Evolutionary conservation across 2,888 invertebrate species (phyloP), one percentile per base, ranked within the genome.

Genomic region (Stomorhina lunata): DNA sequence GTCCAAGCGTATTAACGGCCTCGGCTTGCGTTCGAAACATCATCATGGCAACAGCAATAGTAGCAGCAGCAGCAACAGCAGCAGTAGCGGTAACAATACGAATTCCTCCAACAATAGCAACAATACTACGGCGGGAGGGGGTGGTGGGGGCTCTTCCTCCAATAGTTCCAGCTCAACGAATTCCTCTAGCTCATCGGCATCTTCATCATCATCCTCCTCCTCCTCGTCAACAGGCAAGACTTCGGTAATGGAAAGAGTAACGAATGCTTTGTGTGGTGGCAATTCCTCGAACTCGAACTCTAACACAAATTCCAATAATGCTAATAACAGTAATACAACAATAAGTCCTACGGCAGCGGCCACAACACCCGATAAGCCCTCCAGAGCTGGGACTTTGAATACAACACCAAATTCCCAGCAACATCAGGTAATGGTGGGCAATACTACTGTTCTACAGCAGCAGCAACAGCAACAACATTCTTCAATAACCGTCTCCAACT

Each of bases 161-260:
- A 76, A 82, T 32, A 61, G 84, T 22, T 37, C 80, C 29, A 69
- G 78, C 15, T 53, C 84, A 34, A 76, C 77, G 65, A 79, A 75
- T 25, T 86, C 87, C 27, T 81, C 85, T 22, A 80, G 84, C 69
- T 71, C 86, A 34, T 84, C 84, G 27, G 57, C 84, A 6, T 34
- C 84, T 22, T 83, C 86, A 34, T 84, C 85, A 12, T 79, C 80
- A 32, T 82, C 84, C 0, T 50, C 80, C 34, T 59, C 82, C 0
- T 84, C 87, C 34, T 81, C 88, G 50, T 92, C 94, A 85, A 91
- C 92, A 81, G 92, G 92, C 82, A 93, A 93, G 87, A 92, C 93
- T 27, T 94, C 95, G 90, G 96, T 97, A 84, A 96, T 96, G 93
- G 97, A 97, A 91, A 94, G 96, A 86, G 96, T 97, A 78, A 96